Conservation (phyloP, 2,113 vertebrate genomes). For the Mormyrus iriodes region DNA sequence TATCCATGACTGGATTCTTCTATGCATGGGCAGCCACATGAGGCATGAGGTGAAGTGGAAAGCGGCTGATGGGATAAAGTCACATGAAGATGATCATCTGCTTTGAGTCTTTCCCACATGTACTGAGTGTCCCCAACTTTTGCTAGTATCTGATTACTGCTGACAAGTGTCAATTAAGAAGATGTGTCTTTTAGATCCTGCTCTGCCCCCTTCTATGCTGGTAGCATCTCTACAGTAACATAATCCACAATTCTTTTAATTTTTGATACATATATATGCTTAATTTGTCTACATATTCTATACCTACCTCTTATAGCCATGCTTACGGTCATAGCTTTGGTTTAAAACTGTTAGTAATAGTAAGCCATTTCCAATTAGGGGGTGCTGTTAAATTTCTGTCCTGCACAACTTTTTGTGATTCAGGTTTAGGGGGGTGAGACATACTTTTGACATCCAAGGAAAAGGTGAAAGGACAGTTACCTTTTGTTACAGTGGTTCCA, state of each 20-base stretch:
- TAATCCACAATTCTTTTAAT: background rate
- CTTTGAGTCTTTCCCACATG: background rate
- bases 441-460: background rate
- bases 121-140: background rate
- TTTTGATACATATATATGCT: background rate
- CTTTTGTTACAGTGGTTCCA: slow-evolving; percentile 4
- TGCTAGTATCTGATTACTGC: background rate
- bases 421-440: background rate
- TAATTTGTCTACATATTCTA: background rate
- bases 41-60: background rate
- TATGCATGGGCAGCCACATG: background rate
- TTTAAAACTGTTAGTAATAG: background rate
- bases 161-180: background rate
- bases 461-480: slow-evolving; percentile 4
- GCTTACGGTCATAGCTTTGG: too few relatives aligned
- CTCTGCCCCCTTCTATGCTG: background rate
- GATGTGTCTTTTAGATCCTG: background rate
- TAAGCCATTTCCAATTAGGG: background rate
- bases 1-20: background rate
- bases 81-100: background rate
- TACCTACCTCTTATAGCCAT: background rate
- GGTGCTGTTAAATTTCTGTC: background rate
- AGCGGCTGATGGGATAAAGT: background rate
- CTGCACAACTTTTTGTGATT: background rate
- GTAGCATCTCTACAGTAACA: background rate